phyloP scores from a whole-genome alignment of 2,888 invertebrate genomes.

The Bruchidius siliquastri region DNA sequence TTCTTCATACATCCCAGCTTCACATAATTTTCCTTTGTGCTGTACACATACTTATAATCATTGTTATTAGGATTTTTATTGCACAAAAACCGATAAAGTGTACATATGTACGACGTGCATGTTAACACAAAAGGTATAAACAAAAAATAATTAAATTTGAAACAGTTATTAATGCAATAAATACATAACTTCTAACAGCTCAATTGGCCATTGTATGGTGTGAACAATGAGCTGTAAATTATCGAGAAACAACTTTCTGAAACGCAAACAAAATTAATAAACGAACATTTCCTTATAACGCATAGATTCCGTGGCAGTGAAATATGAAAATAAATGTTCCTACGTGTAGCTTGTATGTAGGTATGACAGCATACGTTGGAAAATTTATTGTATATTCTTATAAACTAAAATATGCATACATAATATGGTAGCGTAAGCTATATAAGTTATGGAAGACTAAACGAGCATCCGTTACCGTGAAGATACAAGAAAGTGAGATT shows the following conservation, averaged over 20 bases:
- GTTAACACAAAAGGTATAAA: neutral
- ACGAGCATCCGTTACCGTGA: too few species aligned
- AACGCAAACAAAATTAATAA: neutral
- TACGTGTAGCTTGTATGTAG: neutral
- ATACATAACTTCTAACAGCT: neutral
- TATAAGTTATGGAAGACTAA: neutral
- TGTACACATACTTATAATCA: neutral
- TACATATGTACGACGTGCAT: neutral
- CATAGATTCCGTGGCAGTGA: neutral
- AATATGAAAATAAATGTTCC: neutral
- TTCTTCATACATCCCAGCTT: neutral
- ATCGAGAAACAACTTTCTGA: neutral
- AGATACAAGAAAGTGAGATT: too few species aligned
- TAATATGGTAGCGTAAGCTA: neutral
- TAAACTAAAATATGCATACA: neutral
- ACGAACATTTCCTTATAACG: neutral
- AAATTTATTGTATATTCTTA: neutral
- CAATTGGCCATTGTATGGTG: neutral
- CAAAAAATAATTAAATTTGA: neutral
- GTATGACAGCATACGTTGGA: neutral
- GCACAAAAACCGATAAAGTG: neutral
- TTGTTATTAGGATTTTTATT: neutral
- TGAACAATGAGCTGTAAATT: neutral
- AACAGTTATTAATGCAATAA: neutral
- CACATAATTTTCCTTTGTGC: neutral